phyloP scores from a whole-genome alignment of 1,140 invertebrate genomes.

The Aphelenchoides besseyi region DNA sequence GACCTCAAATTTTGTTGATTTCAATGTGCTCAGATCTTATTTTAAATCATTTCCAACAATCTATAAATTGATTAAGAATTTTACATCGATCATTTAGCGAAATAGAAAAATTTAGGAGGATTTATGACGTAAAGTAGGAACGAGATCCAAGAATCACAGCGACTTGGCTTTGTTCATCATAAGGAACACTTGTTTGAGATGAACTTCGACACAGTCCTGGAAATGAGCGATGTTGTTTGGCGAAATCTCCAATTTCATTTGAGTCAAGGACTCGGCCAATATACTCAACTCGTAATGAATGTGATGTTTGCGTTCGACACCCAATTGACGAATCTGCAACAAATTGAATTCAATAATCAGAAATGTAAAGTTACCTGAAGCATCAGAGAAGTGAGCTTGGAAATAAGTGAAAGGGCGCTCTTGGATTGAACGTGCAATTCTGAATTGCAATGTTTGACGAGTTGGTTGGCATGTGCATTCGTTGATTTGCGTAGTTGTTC shows the following conservation, averaged over 20 bases:
- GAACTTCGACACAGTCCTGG: conserved; percentile 48
- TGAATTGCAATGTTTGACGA: conserved; percentile 48
- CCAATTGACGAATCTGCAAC: conserved; percentile 43
- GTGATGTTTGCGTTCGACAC: conserved; percentile 39
- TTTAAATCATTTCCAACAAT: too few relatives aligned
- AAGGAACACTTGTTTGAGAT: conserved; percentile 45
- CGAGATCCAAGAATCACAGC: neutral
- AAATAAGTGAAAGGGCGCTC: conserved; percentile 38
- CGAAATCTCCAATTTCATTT: conserved; percentile 35
- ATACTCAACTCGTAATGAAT: conserved; percentile 41
- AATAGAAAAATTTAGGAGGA: neutral
- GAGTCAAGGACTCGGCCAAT: conserved; percentile 45
- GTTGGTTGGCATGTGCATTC: conserved; percentile 45
- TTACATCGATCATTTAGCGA: too few relatives aligned
- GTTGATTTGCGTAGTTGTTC: conserved; percentile 38
- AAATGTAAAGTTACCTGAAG: conserved; percentile 26
- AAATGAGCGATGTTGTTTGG: conserved; percentile 36
- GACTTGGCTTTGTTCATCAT: conserved; percentile 18
- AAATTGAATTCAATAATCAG: neutral
- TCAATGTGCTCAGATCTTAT: too few relatives aligned
- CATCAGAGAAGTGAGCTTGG: conserved; percentile 8
- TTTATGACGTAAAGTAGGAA: neutral
- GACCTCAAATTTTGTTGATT: too few relatives aligned
- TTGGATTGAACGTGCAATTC: conserved; percentile 40
- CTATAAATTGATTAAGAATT: too few relatives aligned